Conservation (phyloP, 2,113 vertebrate species). For the Silurus meridionalis region DNA sequence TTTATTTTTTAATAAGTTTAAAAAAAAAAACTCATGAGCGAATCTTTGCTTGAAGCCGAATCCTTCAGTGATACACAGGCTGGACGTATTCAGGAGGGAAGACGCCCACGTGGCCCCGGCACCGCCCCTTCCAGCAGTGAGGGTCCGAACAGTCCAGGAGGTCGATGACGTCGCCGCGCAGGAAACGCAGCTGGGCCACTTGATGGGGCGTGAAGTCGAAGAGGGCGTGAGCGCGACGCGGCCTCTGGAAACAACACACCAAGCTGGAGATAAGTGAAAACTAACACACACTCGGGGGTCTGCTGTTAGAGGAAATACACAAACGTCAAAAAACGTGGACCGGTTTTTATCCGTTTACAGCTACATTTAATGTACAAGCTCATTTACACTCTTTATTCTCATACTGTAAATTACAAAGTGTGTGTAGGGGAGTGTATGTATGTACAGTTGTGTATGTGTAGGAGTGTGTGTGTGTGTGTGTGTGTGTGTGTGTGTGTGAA, state of each 20-base stretch:
- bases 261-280: neutral
- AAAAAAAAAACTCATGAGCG: too few species aligned
- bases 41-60: neutral
- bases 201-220: slow-evolving; percentile 81
- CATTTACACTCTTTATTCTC: too few species aligned
- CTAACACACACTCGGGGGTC: neutral
- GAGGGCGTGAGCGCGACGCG: slow-evolving; percentile 83
- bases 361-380: too few species aligned
- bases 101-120: slow-evolving; percentile 75
- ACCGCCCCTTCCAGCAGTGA: slow-evolving; percentile 84
- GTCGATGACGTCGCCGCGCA: slow-evolving; percentile 85
- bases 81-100: slow-evolving; percentile 88
- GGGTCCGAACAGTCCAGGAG: slow-evolving; percentile 82
- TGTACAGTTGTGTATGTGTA: neutral
- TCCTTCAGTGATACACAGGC: slow-evolving; percentile 69
- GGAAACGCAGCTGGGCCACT: slow-evolving; percentile 81
- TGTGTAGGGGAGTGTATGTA: neutral
- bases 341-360: too few species aligned
- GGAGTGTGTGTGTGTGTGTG: neutral
- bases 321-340: too few species aligned
- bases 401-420: neutral
- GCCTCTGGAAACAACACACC: slow-evolving; percentile 59
- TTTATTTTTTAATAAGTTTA: too few species aligned
- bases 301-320: neutral
- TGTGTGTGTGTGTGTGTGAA: neutral